A percentile compares a stretch with the other conserved stretches of the same genome.
phyloP scores from a whole-genome alignment of 2,797 vertebrate genomes.

The Leptatherina wallacei region DNA sequence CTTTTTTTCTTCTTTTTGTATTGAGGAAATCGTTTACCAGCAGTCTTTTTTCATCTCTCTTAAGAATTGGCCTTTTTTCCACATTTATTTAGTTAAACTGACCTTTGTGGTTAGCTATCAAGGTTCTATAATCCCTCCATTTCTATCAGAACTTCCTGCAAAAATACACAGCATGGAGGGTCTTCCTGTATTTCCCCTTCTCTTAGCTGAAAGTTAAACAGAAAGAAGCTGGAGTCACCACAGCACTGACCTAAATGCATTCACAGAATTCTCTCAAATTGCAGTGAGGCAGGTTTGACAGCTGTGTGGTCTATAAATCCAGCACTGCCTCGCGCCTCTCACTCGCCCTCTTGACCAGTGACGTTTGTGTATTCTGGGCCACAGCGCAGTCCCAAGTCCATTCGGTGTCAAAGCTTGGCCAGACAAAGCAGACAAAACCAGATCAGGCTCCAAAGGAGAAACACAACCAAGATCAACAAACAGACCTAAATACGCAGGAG shows the following conservation, averaged over 20 bases:
- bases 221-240: conserved; percentile 33
- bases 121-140: conserved; percentile 62
- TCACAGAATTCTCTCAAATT: conserved; percentile 37
- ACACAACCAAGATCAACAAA: conserved; percentile 75
- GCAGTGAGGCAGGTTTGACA: conserved; percentile 39
- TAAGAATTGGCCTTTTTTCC: conserved; percentile 10
- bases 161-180: conserved; percentile 68
- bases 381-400: conserved; percentile 34
- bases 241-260: conserved; percentile 31
- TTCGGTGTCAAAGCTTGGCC: conserved; percentile 55
- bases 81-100: conserved; percentile 71
- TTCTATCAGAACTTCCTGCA: conserved; percentile 70
- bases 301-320: conserved; percentile 54
- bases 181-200: conserved; percentile 58
- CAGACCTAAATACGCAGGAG: conserved; percentile 53
- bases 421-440: conserved; percentile 64
- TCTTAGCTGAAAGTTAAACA: conserved; percentile 51
- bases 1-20: conserved; percentile 37
- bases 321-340: conserved; percentile 35
- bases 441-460: conserved; percentile 52
- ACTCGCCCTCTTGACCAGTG: conserved; percentile 49
- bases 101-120: conserved; percentile 67
- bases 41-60: conserved; percentile 32
- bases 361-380: conserved; percentile 70
- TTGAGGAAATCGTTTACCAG: conserved; percentile 59